A percentile compares a stretch with the other conserved stretches of the same genome.
Conservation (phyloP, 2,888 invertebrate genomes). For the Alviniconcha strummeri region DNA sequence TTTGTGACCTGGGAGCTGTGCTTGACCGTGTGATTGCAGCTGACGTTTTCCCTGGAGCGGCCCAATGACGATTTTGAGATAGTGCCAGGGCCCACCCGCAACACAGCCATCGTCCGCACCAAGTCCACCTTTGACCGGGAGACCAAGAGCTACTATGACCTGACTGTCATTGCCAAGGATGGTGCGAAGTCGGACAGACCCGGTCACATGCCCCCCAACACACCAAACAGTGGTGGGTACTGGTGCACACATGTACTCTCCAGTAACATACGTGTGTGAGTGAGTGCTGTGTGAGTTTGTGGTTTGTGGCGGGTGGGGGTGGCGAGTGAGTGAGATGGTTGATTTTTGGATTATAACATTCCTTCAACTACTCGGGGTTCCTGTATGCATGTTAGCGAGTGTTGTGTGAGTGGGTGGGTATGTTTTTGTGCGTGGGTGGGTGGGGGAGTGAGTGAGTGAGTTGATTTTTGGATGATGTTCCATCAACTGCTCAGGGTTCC, state of each 20-base stretch:
- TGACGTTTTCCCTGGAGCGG: conserved; percentile 28
- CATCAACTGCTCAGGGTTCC: too few species aligned
- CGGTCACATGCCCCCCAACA: conserved; percentile 89
- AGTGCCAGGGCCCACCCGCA: conserved; percentile 38
- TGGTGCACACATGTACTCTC: neutral
- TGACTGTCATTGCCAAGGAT: conserved; percentile 97
- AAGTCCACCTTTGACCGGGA: conserved; percentile 44
- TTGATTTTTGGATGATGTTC: too few species aligned
- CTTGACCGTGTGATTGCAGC: conserved; percentile 20
- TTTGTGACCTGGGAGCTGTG: too few species aligned
- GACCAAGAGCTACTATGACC: conserved; percentile 80
- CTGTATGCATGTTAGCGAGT: too few species aligned
- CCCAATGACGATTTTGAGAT: conserved; percentile 51
- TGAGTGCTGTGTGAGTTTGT: neutral
- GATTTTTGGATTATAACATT: too few species aligned
- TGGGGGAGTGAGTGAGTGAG: too few species aligned
- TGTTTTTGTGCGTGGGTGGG: too few species aligned
- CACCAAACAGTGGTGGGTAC: conserved; percentile 90
- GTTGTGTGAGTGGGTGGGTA: too few species aligned
- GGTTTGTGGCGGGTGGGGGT: neutral
- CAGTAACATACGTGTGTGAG: neutral
- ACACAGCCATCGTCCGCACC: conserved; percentile 44
- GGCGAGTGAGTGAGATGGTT: neutral
- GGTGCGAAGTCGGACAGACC: conserved; percentile 95
- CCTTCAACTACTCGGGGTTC: too few species aligned